phyloP scores from a whole-genome alignment of 2,113 vertebrate species.

The Ranitomeya variabilis region DNA sequence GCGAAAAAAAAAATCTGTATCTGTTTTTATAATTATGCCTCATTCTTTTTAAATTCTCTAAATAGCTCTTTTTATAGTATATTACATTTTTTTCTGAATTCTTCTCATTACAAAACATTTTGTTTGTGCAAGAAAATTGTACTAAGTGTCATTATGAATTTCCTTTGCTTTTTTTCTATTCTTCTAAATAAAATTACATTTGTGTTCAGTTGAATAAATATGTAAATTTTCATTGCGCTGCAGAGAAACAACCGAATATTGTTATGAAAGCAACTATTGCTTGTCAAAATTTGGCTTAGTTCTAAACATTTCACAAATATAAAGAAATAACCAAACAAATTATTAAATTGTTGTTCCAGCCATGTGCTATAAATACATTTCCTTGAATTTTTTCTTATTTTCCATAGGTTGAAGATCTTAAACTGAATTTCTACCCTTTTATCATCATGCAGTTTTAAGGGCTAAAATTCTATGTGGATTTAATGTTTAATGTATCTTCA shows the following conservation, averaged over 20 bases:
- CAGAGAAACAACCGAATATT: conserved; percentile 4
- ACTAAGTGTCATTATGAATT: conserved; percentile 11
- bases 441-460: not conserved
- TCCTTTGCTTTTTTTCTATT: conserved; percentile 1
- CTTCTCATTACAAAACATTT: not conserved
- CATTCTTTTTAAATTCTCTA: not conserved
- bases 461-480: not conserved
- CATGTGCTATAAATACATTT: not conserved
- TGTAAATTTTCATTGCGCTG: conserved; percentile 17
- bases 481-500: not conserved
- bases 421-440: not conserved
- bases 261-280: conserved; percentile 18
- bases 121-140: conserved; percentile 28
- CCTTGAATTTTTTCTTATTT: not conserved
- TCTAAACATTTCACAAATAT: conserved; percentile 21
- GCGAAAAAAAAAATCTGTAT: not conserved
- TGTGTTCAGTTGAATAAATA: conserved; percentile 29
- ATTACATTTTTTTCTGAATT: not conserved
- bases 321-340: not conserved
- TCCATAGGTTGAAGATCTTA: not conserved
- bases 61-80: not conserved
- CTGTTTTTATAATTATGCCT: not conserved
- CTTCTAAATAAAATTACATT: conserved; percentile 27
- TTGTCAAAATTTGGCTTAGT: not conserved
- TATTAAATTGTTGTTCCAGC: not conserved